These are phyloP conservation scores for Junonia oenone DNA, from an alignment of 2,888 invertebrate species.

Conservation along the genomic window DNA sequence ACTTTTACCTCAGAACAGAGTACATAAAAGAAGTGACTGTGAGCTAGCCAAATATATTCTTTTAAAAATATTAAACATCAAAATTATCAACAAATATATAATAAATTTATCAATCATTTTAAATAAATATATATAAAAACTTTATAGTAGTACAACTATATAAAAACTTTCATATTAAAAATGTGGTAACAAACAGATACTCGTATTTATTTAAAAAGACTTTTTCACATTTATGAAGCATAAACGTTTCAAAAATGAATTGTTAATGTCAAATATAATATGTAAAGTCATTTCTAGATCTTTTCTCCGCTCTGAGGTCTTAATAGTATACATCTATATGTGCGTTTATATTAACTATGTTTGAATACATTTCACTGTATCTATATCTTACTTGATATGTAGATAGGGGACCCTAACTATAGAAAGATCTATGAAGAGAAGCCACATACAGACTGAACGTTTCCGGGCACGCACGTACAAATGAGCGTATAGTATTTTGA, in stretches of 20 bases:
- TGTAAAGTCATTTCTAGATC: not conserved
- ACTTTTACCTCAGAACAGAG: conserved; percentile 1
- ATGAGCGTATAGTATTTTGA: no score
- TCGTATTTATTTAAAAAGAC: no score
- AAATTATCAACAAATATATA: not conserved
- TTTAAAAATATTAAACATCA: not conserved
- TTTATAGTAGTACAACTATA: not conserved
- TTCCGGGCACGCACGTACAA: no score
- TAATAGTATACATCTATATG: not conserved
- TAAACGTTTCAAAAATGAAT: no score
- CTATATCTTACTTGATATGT: conserved; percentile 18
- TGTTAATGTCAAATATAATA: no score
- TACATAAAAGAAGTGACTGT: not conserved
- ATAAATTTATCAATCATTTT: not conserved
- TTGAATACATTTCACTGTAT: not conserved
- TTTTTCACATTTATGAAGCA: not conserved
- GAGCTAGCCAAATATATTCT: no score
- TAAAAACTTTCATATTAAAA: no score
- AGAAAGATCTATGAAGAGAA: not conserved
- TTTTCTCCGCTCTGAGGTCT: not conserved
- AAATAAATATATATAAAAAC: not conserved
- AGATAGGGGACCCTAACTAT: not conserved
- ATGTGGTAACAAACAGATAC: no score
- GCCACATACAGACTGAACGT: not conserved
- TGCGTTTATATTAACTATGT: not conserved